Conservation (phyloP, 2,888 invertebrate species). For the Sturmia bella region DNA sequence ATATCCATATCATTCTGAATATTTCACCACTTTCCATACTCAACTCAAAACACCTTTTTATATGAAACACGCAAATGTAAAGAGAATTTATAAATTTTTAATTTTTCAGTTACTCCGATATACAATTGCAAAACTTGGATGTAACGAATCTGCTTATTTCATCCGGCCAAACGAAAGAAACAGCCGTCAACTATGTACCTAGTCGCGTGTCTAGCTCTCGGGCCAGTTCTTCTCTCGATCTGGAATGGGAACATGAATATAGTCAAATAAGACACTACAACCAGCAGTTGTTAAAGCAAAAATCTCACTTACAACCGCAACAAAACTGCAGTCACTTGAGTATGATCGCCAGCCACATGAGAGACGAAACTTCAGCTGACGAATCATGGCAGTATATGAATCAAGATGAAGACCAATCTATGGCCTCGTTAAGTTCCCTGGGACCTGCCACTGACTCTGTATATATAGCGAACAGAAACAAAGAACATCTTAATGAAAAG, state of each 20-base stretch:
- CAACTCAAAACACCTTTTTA: too few relatives aligned
- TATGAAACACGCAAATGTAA: too few relatives aligned
- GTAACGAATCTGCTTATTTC: slow-evolving; percentile 83
- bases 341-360: slow-evolving; percentile 31
- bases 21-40: too few relatives aligned
- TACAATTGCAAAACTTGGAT: slow-evolving; percentile 85
- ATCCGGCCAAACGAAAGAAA: slow-evolving; percentile 77
- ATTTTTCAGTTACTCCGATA: slow-evolving; percentile 82
- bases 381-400: slow-evolving; percentile 72
- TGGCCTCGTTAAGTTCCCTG: slow-evolving; percentile 70
- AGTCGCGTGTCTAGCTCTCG: slow-evolving; percentile 83
- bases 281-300: slow-evolving; percentile 70
- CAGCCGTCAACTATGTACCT: slow-evolving; percentile 74
- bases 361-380: slow-evolving; percentile 66
- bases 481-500: slow-evolving; percentile 30
- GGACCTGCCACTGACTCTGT: slow-evolving; percentile 33
- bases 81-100: too few relatives aligned
- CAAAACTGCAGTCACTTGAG: slow-evolving; percentile 69
- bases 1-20: too few relatives aligned
- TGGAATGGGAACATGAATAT: slow-evolving; percentile 88
- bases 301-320: slow-evolving; percentile 68
- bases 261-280: slow-evolving; percentile 66
- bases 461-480: slow-evolving; percentile 12
- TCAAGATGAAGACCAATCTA: slow-evolving; percentile 73
- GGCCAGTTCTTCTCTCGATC: slow-evolving; percentile 85